Base-by-base conservation (phyloP, 2,888 invertebrate species). In the Siphlonurus alternatus region DNA sequence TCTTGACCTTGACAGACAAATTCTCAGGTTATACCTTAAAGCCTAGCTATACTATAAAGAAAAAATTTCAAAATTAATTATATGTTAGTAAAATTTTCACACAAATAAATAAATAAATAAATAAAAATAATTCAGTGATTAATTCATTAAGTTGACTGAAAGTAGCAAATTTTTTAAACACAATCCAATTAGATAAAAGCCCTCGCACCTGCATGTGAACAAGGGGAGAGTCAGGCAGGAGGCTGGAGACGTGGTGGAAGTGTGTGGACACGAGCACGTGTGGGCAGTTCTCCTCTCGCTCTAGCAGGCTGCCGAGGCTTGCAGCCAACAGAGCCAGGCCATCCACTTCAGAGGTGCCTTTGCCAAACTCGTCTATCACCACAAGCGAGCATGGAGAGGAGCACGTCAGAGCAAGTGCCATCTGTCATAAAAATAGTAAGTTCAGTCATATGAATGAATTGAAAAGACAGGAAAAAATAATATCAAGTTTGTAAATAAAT, bases 321-420 rank as follows among this genome's bases (percentile, higher is more conserved):
- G 88, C 82, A 0, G 83, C 81, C 22, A 93, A 76, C 38, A 95
- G 74, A 0, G 89, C 81, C 53, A 87, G 75, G 0, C 93, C 93
- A 75, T 93, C 93, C 1, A 80, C 76, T 73, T 85, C 82, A 1
- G 81, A 76, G 1, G 94, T 93, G 66, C 93, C 91, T 74, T 87
- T 86, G 2, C 93, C 94, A 77, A 94, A 92, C 77, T 94, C 94
- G 76, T 96, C 95, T 53, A 94, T 79, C 25, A 95, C 77, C 0
- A 95, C 79, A 2, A 96, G 75, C 0, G 92, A 89, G 66, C 78
- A 76, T 0, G 78, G 73, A 0, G 82, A 82, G 0, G 86, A 83
- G 68, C 83, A 82, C 68, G 82, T 79, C 1, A 91, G 74, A 2
- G 89, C 87, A 20, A 83, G 76, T 1, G 88, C 80, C 78, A 90